Evolutionary conservation across 37 sponge, comb jelly and placozoan genomes (phyloP), one percentile per base, ranked within the genome.

Genomic region (Dysidea cf. avara): DNA sequence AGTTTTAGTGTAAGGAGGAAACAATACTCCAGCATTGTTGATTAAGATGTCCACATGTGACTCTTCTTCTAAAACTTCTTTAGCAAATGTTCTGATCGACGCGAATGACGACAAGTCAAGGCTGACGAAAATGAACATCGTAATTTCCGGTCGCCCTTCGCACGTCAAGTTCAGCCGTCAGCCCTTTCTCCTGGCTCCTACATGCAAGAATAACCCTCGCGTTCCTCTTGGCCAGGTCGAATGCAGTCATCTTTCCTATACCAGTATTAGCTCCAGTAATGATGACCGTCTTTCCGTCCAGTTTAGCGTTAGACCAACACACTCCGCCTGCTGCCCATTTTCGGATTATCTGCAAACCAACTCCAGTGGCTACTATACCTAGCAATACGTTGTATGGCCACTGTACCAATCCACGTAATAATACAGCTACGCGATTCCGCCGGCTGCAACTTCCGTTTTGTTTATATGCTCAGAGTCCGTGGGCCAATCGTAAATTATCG

Each of bases 161-260:
- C 1, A 86, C 73, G 6, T 72, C 56, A 11, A 65, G 51, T 16
- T 43, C 78, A 20, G 90, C 90, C 51, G n/a, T 29, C 33, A 63
- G 29, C n/a, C 75, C 84, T 29, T 59, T 74, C 38, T 68, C 69
- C 30, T 37, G 81, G 64, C 68, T 55, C 18, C 90, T 49, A 80
- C 12, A 89, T n/a, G n/a, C n/a, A n/a, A n/a, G n/a, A n/a, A n/a
- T n/a, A n/a, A n/a, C n/a, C n/a, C n/a, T n/a, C n/a, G n/a, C n/a
- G n/a, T n/a, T n/a, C n/a, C n/a, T n/a, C n/a, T n/a, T n/a, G n/a
- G n/a, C n/a, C n/a, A n/a, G 58, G 37, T 79, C 85, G 28, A 78
- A 38, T 25, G 90, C 90, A 3, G 90, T 85, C 47, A 54, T 77
- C 32, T 78, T 72, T 12, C 90, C 90, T 0, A 89, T 80, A 0